Evolutionary conservation across 92 coral and sea anemone genomes (phyloP).

Genomic region (Diadumene lineata): DNA sequence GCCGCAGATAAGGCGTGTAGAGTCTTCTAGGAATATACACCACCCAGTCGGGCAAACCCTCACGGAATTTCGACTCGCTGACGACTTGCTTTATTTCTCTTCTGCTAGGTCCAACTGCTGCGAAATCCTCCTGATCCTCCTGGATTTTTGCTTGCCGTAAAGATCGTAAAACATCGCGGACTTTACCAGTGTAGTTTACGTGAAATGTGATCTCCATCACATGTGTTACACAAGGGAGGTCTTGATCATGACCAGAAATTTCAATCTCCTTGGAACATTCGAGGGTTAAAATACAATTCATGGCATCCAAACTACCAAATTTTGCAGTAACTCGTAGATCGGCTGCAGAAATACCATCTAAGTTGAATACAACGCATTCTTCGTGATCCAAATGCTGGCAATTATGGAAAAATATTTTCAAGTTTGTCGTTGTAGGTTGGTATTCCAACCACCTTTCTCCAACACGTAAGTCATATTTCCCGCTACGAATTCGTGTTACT

Average conservation of each 20-base stretch:
- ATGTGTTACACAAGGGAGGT: conserved; percentile 29
- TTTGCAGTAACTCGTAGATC: conserved; percentile 87
- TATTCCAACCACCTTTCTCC: conserved; percentile 86
- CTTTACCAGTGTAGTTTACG: conserved; percentile 90
- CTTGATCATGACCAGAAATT: conserved; percentile 25
- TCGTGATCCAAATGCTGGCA: conserved; percentile 72
- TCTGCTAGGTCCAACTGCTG: conserved; percentile 2
- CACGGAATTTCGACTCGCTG: conserved; percentile 47
- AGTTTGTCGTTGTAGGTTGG: conserved; percentile 50
- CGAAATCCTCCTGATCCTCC: no score
- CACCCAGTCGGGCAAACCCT: conserved; percentile 96
- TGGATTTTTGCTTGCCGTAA: conserved; percentile 67
- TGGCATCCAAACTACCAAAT: conserved; percentile 89
- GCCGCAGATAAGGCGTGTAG: conserved; percentile 76
- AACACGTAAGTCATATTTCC: conserved; percentile 60
- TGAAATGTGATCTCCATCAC: conserved; percentile 80
- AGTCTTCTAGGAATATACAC: conserved; percentile 73
- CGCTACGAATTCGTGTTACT: conserved; percentile 78
- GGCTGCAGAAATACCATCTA: conserved; percentile 77
- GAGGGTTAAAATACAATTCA: conserved; percentile 78
- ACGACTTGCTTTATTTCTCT: conserved; percentile 2
- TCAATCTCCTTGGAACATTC: conserved; percentile 68
- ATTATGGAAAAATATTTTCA: conserved; percentile 61
- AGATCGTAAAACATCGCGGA: conserved; percentile 83
- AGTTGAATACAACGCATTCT: conserved; percentile 51